Evolutionary conservation across 1,140 invertebrate genomes (phyloP).

Genomic region (Ylistrum balloti): DNA sequence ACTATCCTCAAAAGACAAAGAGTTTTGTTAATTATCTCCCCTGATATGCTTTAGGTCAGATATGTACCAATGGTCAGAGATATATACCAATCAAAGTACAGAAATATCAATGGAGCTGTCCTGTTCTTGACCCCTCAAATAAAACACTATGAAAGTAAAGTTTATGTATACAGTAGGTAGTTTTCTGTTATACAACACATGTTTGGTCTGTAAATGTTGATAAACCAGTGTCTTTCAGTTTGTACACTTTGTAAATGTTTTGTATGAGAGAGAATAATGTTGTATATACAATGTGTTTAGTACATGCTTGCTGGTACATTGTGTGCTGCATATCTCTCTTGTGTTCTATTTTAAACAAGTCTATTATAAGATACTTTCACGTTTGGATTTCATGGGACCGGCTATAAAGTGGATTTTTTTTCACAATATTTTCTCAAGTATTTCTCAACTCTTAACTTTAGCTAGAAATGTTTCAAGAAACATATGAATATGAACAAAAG

Average conservation of each 20-base stretch:
- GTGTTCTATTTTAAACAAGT: too few species aligned
- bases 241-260: conserved; percentile 36
- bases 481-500: neutral
- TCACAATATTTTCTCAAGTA: neutral
- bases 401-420: neutral
- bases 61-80: too few species aligned
- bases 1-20: too few species aligned
- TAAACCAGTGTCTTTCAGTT: conserved; percentile 18
- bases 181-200: neutral
- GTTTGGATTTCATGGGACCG: neutral
- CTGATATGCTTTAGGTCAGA: too few species aligned
- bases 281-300: neutral
- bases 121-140: neutral
- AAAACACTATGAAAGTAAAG: neutral
- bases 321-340: too few species aligned
- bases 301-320: neutral
- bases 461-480: too few species aligned
- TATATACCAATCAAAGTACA: too few species aligned
- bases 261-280: neutral
- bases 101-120: neutral
- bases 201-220: neutral
- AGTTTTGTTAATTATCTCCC: too few species aligned
- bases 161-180: neutral
- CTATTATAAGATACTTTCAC: too few species aligned
- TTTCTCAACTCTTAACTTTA: too few species aligned